phyloP scores from a whole-genome alignment of 2,888 invertebrate species.

The Agrilus cyanescens region DNA sequence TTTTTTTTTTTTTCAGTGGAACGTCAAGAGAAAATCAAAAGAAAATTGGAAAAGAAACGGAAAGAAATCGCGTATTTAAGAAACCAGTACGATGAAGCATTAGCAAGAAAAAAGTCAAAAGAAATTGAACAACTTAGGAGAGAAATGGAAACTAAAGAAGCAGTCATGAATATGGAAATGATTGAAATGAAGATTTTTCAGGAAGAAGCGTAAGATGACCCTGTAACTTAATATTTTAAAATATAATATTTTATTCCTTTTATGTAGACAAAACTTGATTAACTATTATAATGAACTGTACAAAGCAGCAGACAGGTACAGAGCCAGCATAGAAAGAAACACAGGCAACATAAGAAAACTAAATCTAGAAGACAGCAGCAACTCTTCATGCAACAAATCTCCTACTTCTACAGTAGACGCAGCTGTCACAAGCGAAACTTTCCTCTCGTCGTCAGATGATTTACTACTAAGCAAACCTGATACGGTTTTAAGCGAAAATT shows the following conservation, averaged over 20 bases:
- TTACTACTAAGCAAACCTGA: too few relatives aligned
- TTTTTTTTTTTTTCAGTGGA: conserved; percentile 23
- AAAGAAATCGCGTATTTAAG: conserved; percentile 23
- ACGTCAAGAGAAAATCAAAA: conserved; percentile 22
- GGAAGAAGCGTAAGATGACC: conserved; percentile 31
- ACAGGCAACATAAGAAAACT: conserved; percentile 20
- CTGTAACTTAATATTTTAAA: background rate
- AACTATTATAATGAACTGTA: conserved; percentile 53
- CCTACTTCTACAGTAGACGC: too few relatives aligned
- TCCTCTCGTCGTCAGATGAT: background rate
- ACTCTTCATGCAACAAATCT: background rate
- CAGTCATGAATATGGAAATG: conserved; percentile 23
- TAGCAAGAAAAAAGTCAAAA: conserved; percentile 24
- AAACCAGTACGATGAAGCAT: conserved; percentile 27
- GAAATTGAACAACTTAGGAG: conserved; percentile 25
- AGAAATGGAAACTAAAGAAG: conserved; percentile 25
- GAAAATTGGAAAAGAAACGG: conserved; percentile 24
- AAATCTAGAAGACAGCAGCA: conserved; percentile 1
- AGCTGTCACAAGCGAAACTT: background rate
- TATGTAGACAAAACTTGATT: conserved; percentile 44
- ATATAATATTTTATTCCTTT: conserved; percentile 3
- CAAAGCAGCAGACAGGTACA: conserved; percentile 44
- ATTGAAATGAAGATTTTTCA: conserved; percentile 27
- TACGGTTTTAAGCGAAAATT: too few relatives aligned
- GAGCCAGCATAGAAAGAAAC: conserved; percentile 26